Base-by-base conservation (phyloP, 1,140 invertebrate genomes). In the Ceratina calcarata region DNA sequence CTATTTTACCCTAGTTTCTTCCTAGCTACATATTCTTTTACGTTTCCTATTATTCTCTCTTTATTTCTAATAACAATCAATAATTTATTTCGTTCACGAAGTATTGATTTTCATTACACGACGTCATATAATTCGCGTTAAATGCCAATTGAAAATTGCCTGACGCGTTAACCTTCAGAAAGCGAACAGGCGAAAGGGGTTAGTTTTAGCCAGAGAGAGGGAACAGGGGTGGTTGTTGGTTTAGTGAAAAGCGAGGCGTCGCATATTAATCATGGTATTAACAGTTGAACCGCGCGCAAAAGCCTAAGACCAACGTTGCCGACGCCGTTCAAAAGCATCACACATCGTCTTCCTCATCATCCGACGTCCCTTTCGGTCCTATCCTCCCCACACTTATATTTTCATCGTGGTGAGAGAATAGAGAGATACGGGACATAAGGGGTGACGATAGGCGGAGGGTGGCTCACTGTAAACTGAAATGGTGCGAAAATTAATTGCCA, bases 201-300 rank as follows among this genome's bases (percentile, higher is more conserved):
- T 70, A 57, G 51, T 15, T 57, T 62, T 64, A 49, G 67, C 45
- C 24, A n/a, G 3, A 20, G 20, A 8, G 15, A 18, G n/a, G 55
- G 24, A 55, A 13, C 4, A 13, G 37, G 37, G 37, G 37, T 0
- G 2, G 37, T 68, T 77, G 51, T 22, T 22, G 61, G 58, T 77
- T 15, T 51, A 32, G 73, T 67, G 58, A 64, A 68, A 68, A 78
- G 72, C 78, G 61, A 78, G 64, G 79, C 49, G 71, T 66, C 66
- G 82, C 81, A 79, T 87, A 87, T 86, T 86, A 86, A 87, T 84
- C 67, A 61, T 24, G 64, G n/a, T 81, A 84, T 86, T 87, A 82
- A 76, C 83, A 74, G 71, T 76, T 64, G 32, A 79, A 77, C 53
- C 37, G 67, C 13, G 68, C 60, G 53, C 53, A 57, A 27, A 64